Evolutionary conservation across 2,888 invertebrate species (phyloP), one percentile per base, ranked within the genome.

Genomic region (Eristalis intricaria): DNA sequence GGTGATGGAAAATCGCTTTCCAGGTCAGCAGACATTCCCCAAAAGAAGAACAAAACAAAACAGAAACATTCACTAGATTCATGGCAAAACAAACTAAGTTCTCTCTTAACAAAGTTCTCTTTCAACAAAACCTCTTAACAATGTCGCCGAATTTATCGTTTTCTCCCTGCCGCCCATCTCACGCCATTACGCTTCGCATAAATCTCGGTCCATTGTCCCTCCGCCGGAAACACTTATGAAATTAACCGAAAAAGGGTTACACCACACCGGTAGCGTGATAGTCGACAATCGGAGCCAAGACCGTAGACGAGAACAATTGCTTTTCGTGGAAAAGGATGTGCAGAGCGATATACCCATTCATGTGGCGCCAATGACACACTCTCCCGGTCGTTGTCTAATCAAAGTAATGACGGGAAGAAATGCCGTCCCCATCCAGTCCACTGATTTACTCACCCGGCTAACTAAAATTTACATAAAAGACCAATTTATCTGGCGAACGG

Each of bases 381-480:
- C 50, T 50, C 19, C 19, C 19, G 19, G 79, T 71, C 79, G 65
- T 43, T 71, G 58, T 78, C 68, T 66, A 87, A 87, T 87, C 86
- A 87, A 83, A 83, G 86, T 83, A 79, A 83, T 75, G 74, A 78
- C 70, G 65, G 65, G 40, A 74, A 83, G 65, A 50, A 81, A 81
- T 29, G 38, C 50, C 29, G 29, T 64, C 40, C 23, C 66, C 58
- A 15, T 60, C 64, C 73, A 32, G 71, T 70, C 19, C 35, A 40
- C 61, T 61, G 40, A 76, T 58, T 70, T 65, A 73, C 83, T 64
- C 68, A 63, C 73, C 66, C 61, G 61, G 70, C 74, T 78, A 65
- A 70, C 78, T 61, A 22, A 71, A 87, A 87, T 87, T 87, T 79
- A 60, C 83, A 87, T 87, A 83, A 87, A 87, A 87, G 79, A 70